A percentile compares a stretch with the other conserved stretches of the same genome.
phyloP scores from a whole-genome alignment of 2,888 invertebrate genomes.

The Phragmatobia fuliginosa region DNA sequence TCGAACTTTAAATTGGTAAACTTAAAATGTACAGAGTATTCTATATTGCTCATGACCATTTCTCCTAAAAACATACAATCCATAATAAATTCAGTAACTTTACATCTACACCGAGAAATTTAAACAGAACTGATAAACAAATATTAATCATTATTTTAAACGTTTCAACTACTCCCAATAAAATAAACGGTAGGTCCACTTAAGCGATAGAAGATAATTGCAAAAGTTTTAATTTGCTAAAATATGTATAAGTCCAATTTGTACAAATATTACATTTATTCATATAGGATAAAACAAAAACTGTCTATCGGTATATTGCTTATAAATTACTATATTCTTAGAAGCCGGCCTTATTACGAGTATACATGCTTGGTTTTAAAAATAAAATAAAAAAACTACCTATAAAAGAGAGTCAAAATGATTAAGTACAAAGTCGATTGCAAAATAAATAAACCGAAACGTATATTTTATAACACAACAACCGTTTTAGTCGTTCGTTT shows the following conservation, averaged over 20 bases:
- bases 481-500: constrained; percentile 11
- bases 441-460: constrained; percentile 10
- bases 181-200: background rate
- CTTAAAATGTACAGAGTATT: no score
- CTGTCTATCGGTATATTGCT: background rate
- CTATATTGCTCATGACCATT: no score
- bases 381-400: background rate
- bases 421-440: background rate
- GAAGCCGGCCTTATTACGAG: no score
- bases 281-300: background rate
- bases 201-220: background rate
- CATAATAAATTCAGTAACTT: background rate
- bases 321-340: no score
- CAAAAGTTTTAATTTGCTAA: no score
- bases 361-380: background rate
- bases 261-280: background rate
- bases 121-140: background rate
- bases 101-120: background rate
- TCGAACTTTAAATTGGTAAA: no score
- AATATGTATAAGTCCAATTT: background rate
- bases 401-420: background rate
- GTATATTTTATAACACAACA: constrained; percentile 9
- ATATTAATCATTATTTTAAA: background rate
- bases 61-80: background rate
- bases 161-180: background rate